Evolutionary conservation across 1,140 invertebrate genomes (phyloP), one percentile per base, ranked within the genome.

Genomic region (Trachymyrmex cornetzi): DNA sequence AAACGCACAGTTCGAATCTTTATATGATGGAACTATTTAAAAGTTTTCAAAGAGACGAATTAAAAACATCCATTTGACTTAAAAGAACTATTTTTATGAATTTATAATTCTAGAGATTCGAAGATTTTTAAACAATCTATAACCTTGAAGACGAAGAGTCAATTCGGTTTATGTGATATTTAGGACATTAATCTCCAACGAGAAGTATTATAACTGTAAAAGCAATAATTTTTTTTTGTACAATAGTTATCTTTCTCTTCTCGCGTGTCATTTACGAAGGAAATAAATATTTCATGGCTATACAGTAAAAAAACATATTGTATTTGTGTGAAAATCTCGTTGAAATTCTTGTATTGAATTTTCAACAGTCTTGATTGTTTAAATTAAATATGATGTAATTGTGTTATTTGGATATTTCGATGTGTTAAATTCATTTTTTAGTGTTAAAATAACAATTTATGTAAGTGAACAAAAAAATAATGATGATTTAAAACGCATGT

Each of bases 201-300:
- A 44, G 38, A 44, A 69, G 1, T 71, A 27, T 71, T 48, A 16
- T 48, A 69, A 69, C n/a, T 27, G n/a, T 16, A 69, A 50, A 69
- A 24, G 16, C 14, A 69, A 44, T 38, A 38, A 67, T 22, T 53
- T n/a, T n/a, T n/a, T n/a, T n/a, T n/a, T 12, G 2, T 53, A 11
- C 24, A 30, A 53, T n/a, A 34, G 4, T 71, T 50, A 16, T 72
- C 3, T n/a, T 50, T 69, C 0, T 48, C 3, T 44, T 64, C 16
- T 50, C 22, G 12, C 38, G 61, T 19, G 7, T 64, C 7, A n/a
- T 64, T 71, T 27, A 24, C 12, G 6, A 48, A 48, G 22, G n/a
- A 69, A 14, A 24, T 19, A 9, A 50, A 19, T 50, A 71, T 30
- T 71, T 4, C 34, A 44, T 67, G 11, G 27, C 3, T 38, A 11